These are phyloP conservation scores for Mythimna vitellina DNA, from an alignment of 2,888 invertebrate genomes.

Conservation along the genomic window DNA sequence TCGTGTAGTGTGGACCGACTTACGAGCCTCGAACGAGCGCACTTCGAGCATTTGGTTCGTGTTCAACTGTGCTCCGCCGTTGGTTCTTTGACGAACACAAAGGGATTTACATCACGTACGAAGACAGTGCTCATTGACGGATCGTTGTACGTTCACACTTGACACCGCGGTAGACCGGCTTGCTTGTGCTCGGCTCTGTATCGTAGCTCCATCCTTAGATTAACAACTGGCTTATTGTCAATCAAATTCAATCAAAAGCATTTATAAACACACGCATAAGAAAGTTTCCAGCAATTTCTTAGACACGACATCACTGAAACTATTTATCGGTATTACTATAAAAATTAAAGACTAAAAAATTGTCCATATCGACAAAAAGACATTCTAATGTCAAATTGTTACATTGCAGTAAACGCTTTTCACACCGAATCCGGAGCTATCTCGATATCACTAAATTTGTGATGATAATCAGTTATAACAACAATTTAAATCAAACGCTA, in stretches of 20 bases:
- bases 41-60: no score
- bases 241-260: constrained; percentile 44
- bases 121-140: no score
- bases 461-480: constrained; percentile 49
- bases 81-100: no score
- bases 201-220: neutral
- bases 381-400: constrained; percentile 2
- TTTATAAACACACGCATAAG: constrained; percentile 13
- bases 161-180: no score
- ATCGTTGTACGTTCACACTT: no score
- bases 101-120: no score
- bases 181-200: no score
- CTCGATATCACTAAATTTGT: constrained; percentile 41
- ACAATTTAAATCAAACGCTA: constrained; percentile 8
- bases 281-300: constrained; percentile 17
- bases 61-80: no score
- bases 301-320: neutral
- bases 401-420: constrained; percentile 16
- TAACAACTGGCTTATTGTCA: constrained; percentile 12
- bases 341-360: constrained; percentile 1
- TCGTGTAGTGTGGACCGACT: no score
- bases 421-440: neutral
- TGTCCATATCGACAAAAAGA: constrained; percentile 24
- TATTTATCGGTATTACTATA: neutral
- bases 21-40: no score